Percentiles rank a stretch among this genome's conserved stretches.
phyloP scores from a whole-genome alignment of 2,113 vertebrate genomes.

The Meles meles region DNA sequence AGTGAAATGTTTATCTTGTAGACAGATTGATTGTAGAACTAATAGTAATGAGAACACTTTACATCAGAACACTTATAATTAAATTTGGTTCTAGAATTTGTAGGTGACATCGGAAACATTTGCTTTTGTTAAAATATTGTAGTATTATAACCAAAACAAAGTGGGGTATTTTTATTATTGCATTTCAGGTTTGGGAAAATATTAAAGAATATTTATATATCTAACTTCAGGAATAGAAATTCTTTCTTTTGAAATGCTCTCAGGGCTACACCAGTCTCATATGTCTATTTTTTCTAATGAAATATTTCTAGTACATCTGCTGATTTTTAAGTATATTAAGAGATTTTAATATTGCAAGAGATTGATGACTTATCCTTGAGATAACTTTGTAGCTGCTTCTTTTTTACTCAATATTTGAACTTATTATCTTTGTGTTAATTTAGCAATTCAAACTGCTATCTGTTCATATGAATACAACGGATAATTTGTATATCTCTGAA shows the following conservation, averaged over 20 bases:
- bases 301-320: neutral
- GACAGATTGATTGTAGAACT: neutral
- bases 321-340: neutral
- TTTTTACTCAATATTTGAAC: neutral
- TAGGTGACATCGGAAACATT: neutral
- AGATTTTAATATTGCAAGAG: neutral
- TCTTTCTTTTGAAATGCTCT: neutral
- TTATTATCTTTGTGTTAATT: neutral
- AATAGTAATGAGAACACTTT: neutral
- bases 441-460: neutral
- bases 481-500: neutral
- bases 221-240: neutral
- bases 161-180: neutral
- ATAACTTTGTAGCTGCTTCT: neutral
- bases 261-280: neutral
- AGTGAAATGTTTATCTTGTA: neutral
- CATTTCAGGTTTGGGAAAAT: neutral
- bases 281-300: neutral
- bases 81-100: neutral
- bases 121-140: neutral
- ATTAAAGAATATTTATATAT: neutral
- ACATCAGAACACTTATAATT: neutral
- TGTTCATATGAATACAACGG: neutral
- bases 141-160: neutral
- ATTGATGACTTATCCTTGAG: neutral